Base-by-base conservation (phyloP, 2,888 invertebrate species). In the Teinopalpus imperialis region DNA sequence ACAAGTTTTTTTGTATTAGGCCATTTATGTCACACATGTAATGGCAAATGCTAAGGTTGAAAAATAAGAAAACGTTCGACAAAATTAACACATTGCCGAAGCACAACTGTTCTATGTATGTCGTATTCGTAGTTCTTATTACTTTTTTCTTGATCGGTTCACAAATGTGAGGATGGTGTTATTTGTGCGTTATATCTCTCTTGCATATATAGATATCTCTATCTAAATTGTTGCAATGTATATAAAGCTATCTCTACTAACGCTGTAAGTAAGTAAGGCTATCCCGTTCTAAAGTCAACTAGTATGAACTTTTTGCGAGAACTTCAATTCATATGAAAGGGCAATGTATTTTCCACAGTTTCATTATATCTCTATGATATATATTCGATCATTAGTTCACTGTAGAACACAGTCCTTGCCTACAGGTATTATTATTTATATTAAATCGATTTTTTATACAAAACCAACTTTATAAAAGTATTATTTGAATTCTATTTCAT, bases 11-110 rank as follows among this genome's bases (percentile, higher is more conserved):
- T 32, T 34, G 46, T 48, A 44, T 47, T 36, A 51, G 40, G 49
- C 53, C 58, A 59, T 63, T 50, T 57, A 59, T 56, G 42, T 46
- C 45, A 53, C 37, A 48, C 16, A 14, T 44, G 50, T 40, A 39
- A 37, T 41, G 49, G 21, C 31, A 42, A 47, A 32, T 52, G 51
- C 35, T 51, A 29, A 56, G 61, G 58, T 50, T 63, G 64, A 65
- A 69, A 74, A 74, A 62, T 69, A 73, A 62, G 63, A 63, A 56
- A 57, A 54, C 59, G 66, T 76, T 72, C 59, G 66, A 69, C 69
- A 73, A 64, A 74, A 70, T 66, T 55, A 54, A 63, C 75, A 81
- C 80, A 82, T 64, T 61, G 59, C 61, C 71, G 71, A 77, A 74
- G 76, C 75, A 56, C 54, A 60, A 57, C 57, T 56, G 54, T 57